Evolutionary conservation across 2,888 invertebrate species (phyloP), one percentile per base, ranked within the genome.

Genomic region (Latrodectus hesperus): DNA sequence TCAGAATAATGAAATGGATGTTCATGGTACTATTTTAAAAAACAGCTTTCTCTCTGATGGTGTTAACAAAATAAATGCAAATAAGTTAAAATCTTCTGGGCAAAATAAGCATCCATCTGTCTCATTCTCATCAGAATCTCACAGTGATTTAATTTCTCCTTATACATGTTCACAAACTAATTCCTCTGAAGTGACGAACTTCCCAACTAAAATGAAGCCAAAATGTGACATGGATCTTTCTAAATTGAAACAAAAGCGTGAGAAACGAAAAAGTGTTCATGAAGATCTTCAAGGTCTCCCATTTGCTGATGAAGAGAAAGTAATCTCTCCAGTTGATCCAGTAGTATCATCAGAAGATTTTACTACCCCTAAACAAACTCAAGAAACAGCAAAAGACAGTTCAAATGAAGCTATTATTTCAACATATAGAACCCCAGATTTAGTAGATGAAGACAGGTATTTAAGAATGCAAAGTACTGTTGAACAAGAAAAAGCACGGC

Each of bases 401-500:
- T 60, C 71, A n/a, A 60, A 26, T 72, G 49, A 60, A 38, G n/a
- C 38, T 65, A 26, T 55, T 26, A 9, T 68, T 14, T n/a, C 74
- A 26, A 72, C 68, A 5, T 70, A 64, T 16, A 82, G 83, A 68
- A 78, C 83, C 17, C 87, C 87, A 38, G 87, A 88, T 88, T 75
- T 83, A 53, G 67, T 84, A 26, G 84, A 89, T 53, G 80, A 84
- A 53, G 86, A 84, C 14, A 90, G 89, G 90, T 90, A 83, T 90
- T 90, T 89, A 90, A 84, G 89, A 88, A 90, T 80, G 90, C 90
- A 90, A 75, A 81, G 90, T 12, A 89, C 90, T 11, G 90, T 89
- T 12, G 91, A 91, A 16, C 88, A 94, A 91, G 92, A 95, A 74
- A 94, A 94, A 88, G 94, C 94, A 89, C 70, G 93, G 49, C 94